phyloP scores from a whole-genome alignment of 2,888 invertebrate species.

The Masnerella sp. region DNA sequence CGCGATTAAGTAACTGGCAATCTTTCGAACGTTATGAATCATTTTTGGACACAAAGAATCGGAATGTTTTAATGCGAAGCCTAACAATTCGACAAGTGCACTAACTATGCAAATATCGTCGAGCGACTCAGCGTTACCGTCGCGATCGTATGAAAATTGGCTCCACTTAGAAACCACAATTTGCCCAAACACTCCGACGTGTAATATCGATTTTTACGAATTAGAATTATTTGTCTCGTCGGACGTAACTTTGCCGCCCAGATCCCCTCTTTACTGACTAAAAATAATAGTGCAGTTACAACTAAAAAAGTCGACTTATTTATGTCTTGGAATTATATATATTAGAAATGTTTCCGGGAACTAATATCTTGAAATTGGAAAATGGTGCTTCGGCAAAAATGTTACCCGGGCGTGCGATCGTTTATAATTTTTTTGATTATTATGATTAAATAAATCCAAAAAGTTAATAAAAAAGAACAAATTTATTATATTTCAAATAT shows the following conservation, averaged over 20 bases:
- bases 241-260: constrained; percentile 2
- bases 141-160: constrained; percentile 14
- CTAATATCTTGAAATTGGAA: constrained; percentile 15
- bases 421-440: too few species aligned
- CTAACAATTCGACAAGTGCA: constrained; percentile 1
- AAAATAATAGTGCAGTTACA: constrained; percentile 7
- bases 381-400: constrained; percentile 1
- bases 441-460: too few species aligned
- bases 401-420: neutral
- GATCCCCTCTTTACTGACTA: neutral
- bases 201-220: constrained; percentile 33
- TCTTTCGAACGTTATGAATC: neutral
- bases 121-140: constrained; percentile 13
- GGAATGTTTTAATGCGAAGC: neutral
- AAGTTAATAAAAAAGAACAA: too few species aligned
- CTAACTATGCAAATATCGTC: constrained; percentile 7
- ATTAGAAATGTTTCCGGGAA: too few species aligned
- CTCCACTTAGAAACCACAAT: constrained; percentile 2
- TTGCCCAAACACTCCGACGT: constrained; percentile 6
- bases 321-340: constrained; percentile 5
- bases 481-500: too few species aligned
- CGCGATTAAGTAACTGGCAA: constrained; percentile 3
- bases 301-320: constrained; percentile 6
- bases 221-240: constrained; percentile 34
- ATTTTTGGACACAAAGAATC: too few species aligned